Evolutionary conservation across 1,140 invertebrate species (phyloP).

Genomic region (Goniozus legneri): DNA sequence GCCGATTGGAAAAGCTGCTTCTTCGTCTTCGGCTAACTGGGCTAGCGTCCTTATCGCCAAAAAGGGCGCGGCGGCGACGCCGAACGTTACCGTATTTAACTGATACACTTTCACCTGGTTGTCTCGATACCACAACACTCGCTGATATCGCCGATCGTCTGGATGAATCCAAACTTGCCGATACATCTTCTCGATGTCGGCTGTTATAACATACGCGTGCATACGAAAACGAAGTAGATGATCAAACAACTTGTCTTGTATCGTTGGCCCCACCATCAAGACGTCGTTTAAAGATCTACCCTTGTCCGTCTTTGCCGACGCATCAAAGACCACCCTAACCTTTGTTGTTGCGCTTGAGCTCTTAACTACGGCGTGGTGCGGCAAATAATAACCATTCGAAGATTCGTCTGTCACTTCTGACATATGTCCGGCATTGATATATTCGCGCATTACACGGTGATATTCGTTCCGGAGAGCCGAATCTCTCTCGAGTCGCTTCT

Average conservation of each 20-base stretch:
- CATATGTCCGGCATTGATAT: neutral
- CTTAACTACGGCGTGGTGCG: conserved; percentile 19
- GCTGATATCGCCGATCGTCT: conserved; percentile 5
- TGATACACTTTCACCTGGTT: conserved; percentile 7
- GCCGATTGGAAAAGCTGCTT: conserved; percentile 16
- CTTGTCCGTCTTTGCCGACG: neutral
- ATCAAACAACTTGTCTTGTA: neutral
- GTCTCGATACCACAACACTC: conserved; percentile 32
- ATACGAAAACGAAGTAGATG: conserved; percentile 8
- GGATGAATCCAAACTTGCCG: conserved; percentile 23
- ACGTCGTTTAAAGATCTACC: conserved; percentile 11
- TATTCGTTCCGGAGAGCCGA: neutral
- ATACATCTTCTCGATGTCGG: conserved; percentile 37
- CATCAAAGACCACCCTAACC: conserved; percentile 23
- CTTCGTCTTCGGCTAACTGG: conserved; percentile 26
- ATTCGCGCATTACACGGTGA: neutral
- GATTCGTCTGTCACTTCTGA: neutral
- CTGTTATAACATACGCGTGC: conserved; percentile 19
- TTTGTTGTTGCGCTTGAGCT: conserved; percentile 15
- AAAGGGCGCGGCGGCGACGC: conserved; percentile 29
- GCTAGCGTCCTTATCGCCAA: conserved; percentile 27
- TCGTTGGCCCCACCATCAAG: conserved; percentile 4
- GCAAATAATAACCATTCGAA: conserved; percentile 17
- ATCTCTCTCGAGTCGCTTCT: neutral
- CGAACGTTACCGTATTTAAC: conserved; percentile 37